These are phyloP conservation scores for Papilio demoleus DNA, from an alignment of 2,888 invertebrate species.

Conservation along the genomic window DNA sequence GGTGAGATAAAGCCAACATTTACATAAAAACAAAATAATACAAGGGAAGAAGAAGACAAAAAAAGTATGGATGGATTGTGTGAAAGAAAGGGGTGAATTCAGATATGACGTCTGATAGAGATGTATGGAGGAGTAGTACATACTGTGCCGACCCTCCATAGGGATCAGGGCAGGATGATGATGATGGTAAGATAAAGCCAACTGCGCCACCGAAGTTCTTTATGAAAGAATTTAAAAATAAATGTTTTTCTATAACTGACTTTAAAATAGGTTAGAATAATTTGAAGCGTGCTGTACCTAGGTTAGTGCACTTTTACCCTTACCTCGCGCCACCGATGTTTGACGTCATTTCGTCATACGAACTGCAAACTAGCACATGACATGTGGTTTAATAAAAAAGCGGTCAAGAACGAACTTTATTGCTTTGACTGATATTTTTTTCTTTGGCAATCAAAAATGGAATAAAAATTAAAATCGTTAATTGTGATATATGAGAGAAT, in stretches of 20 bases:
- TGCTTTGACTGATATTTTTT: not conserved
- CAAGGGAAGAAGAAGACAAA: too few species aligned
- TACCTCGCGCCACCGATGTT: constrained; percentile 18
- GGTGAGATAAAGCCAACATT: too few species aligned
- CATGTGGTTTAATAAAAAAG: constrained; percentile 11
- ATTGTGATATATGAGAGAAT: not conserved
- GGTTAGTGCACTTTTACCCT: constrained; percentile 29
- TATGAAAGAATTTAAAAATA: not conserved
- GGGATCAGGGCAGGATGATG: too few species aligned
- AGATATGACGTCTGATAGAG: too few species aligned
- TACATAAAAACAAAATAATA: too few species aligned
- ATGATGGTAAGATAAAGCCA: too few species aligned
- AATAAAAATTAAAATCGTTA: not conserved
- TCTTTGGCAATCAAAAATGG: not conserved
- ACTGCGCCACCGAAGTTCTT: too few species aligned
- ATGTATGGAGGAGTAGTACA: too few species aligned
- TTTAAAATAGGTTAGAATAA: constrained; percentile 3
- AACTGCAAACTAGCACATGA: constrained; percentile 30
- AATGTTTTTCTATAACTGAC: not conserved
- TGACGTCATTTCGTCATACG: constrained; percentile 34
- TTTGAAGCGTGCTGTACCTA: not conserved
- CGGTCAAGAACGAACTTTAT: constrained; percentile 22
- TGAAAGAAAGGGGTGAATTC: too few species aligned
- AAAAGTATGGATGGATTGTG: too few species aligned
- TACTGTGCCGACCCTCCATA: too few species aligned